These are phyloP conservation scores for Archips crataeganus DNA, from an alignment of 2,888 invertebrate genomes.

Conservation along the genomic window DNA sequence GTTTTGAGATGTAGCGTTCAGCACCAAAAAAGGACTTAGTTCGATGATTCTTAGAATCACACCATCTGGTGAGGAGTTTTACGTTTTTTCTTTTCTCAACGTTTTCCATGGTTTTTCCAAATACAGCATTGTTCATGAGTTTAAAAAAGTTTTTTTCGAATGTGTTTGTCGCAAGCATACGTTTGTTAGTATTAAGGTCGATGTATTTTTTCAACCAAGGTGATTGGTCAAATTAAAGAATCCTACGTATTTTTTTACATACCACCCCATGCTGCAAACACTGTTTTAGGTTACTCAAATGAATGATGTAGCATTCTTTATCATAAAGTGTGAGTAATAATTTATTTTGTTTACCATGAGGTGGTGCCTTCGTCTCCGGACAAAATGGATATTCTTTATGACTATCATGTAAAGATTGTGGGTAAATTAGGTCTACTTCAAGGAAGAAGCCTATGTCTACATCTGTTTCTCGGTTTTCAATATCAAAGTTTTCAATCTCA, in stretches of 20 bases:
- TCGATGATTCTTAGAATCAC: too few relatives aligned
- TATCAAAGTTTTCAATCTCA: slow-evolving; percentile 43
- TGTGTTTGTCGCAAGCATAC: not conserved
- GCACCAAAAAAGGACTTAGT: too few relatives aligned
- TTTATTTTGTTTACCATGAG: slow-evolving; percentile 25
- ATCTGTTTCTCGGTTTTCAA: slow-evolving; percentile 35
- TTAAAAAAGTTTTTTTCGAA: not conserved
- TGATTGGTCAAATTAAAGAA: slow-evolving; percentile 31
- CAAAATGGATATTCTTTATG: slow-evolving; percentile 28
- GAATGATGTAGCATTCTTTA: slow-evolving; percentile 47
- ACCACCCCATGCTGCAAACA: slow-evolving; percentile 46
- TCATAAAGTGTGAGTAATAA: slow-evolving; percentile 47
- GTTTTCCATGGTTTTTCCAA: not conserved
- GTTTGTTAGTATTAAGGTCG: too few relatives aligned
- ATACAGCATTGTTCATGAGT: not conserved
- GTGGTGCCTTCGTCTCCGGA: slow-evolving; percentile 9
- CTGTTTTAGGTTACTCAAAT: slow-evolving; percentile 49
- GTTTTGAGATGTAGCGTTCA: too few relatives aligned
- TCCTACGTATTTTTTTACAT: too few relatives aligned
- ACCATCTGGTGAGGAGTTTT: too few relatives aligned
- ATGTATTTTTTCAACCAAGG: slow-evolving; percentile 11
- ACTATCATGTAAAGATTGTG: slow-evolving; percentile 17
- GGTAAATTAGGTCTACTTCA: slow-evolving; percentile 2
- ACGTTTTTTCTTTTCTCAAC: not conserved
- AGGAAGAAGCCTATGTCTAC: slow-evolving; percentile 24